Percentiles rank a stretch among this genome's conserved stretches.
Evolutionary conservation across 2,797 vertebrate genomes (phyloP).

Genomic region (Catharus ustulatus): DNA sequence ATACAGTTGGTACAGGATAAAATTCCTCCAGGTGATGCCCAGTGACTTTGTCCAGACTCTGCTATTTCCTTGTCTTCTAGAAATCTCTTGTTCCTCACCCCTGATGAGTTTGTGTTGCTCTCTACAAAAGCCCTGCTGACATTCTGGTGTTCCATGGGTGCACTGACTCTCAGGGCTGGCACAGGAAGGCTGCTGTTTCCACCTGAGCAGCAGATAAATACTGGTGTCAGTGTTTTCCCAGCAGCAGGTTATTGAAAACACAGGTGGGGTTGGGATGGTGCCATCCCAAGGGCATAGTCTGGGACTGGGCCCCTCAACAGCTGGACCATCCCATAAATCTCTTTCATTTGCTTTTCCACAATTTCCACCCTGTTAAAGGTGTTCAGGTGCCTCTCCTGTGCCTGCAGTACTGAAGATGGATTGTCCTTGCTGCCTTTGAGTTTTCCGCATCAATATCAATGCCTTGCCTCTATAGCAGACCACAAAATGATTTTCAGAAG

Average conservation of each 20-base stretch:
- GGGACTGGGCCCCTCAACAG: neutral
- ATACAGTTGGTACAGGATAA: neutral
- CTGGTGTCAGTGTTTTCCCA: neutral
- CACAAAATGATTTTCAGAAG: neutral
- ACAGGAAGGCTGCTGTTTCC: neutral
- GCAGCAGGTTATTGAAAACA: neutral
- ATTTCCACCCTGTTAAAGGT: neutral
- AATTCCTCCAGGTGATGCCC: neutral
- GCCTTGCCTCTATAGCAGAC: neutral
- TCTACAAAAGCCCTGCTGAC: fast-evolving
- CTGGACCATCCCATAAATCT: neutral
- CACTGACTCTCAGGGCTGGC: neutral
- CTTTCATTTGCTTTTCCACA: neutral
- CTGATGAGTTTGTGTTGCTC: fast-evolving
- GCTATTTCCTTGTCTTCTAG: neutral
- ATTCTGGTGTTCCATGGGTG: neutral
- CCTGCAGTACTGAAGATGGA: neutral
- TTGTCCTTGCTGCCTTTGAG: neutral
- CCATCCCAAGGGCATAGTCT: neutral
- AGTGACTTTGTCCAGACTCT: neutral
- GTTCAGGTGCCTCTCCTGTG: neutral
- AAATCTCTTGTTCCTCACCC: neutral
- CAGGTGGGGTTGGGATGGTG: neutral
- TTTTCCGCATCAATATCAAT: neutral
- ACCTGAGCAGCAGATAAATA: neutral